Base-by-base conservation (phyloP, 2,888 invertebrate genomes). In the Amiota mariae region DNA sequence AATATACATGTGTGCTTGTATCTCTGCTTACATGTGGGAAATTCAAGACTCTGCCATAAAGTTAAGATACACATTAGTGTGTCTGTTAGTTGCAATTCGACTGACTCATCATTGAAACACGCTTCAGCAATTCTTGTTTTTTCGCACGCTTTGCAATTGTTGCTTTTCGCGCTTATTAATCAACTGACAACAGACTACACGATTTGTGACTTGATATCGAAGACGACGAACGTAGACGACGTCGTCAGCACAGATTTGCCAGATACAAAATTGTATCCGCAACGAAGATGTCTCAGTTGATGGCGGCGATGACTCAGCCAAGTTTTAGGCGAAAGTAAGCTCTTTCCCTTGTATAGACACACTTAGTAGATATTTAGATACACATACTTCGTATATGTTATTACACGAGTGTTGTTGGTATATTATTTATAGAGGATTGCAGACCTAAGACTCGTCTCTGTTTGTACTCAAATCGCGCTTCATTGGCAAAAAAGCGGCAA, bases 271-370 rank as follows among this genome's bases (percentile, higher is more conserved):
- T 24, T 13, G 51, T 49, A 49, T 51, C 49, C 51, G 68, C 71
- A 46, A 63, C 13, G 13, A 63, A n/a, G 13, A n/a, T 46, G 47
- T 8, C 0, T 71, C 54, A 61, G 12, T 10, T 18, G n/a, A 51
- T 56, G 57, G 12, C 47, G 57, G 12, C 47, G 73, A 71, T 77
- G 75, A 78, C 36, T 76, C 73, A 81, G 67, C 20, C 61, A 13
- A 20, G 75, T 72, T 80, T 83, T 84, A 81, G 86, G 80, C 84
- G 85, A 84, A 84, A 86, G 84, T 82, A 49, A 12, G 51, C 49
- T 11, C 64, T 47, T 66, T 12, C 48, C 20, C 59, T 20, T 36
- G 56, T 46, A 64, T 49, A 57, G 67, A 49, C 49, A 72, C 20
- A 10, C n/a, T 15, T 46, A 54, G 15, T 36, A 36, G 36, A 36